Evolutionary conservation across 2,888 invertebrate genomes (phyloP).

Genomic region (Oegoconia quadripuncta): DNA sequence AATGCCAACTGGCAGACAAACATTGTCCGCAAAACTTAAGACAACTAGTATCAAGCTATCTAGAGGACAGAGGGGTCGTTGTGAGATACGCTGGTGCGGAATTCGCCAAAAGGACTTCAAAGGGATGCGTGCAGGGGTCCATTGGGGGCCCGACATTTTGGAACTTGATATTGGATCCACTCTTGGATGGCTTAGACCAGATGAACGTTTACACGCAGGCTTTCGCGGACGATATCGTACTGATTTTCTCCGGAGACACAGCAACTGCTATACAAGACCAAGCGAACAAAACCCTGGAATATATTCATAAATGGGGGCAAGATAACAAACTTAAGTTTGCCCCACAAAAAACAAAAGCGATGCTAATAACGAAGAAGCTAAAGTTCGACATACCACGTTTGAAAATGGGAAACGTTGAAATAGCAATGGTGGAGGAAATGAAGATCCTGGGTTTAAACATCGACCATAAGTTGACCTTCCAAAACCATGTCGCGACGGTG

Average conservation of each 20-base stretch:
- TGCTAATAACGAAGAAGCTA: slow-evolving; percentile 9
- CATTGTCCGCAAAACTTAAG: too few species aligned
- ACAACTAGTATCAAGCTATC: neutral
- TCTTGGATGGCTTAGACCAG: too few species aligned
- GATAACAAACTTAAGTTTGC: slow-evolving; percentile 8
- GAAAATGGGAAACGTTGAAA: too few species aligned
- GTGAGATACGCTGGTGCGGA: neutral
- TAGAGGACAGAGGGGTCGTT: neutral
- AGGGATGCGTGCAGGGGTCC: too few species aligned
- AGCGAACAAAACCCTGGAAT: slow-evolving; percentile 17
- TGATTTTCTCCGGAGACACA: slow-evolving; percentile 12
- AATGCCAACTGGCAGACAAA: too few species aligned
- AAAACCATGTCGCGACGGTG: too few species aligned
- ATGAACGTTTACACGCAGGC: neutral
- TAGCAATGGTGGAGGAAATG: too few species aligned
- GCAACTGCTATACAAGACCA: slow-evolving; percentile 4
- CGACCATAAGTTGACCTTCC: too few species aligned
- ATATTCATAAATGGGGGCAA: slow-evolving; percentile 7
- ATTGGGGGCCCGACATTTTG: too few species aligned
- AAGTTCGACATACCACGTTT: slow-evolving; percentile 4
- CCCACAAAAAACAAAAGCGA: slow-evolving; percentile 15
- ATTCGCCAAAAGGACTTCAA: too few species aligned
- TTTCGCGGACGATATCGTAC: neutral
- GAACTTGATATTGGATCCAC: too few species aligned
- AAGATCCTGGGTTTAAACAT: too few species aligned